Conservation (phyloP, 2,888 invertebrate species). For the Terebella lapidaria region DNA sequence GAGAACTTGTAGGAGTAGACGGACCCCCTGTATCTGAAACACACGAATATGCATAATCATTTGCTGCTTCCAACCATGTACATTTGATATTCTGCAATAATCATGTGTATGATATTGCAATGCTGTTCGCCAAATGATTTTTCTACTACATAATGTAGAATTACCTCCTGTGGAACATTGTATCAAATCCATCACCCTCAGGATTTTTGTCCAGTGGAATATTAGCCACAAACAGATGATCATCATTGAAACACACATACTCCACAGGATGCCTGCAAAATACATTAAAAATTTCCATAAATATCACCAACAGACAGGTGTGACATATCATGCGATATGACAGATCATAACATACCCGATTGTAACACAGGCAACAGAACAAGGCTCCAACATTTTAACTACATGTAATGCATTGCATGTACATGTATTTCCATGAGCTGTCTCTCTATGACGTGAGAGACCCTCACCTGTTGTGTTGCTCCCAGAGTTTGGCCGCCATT, state of each 20-base stretch:
- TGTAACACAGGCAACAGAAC: too few relatives aligned
- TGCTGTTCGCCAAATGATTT: too few relatives aligned
- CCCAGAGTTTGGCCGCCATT: slow-evolving; percentile 44
- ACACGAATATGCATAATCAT: background rate
- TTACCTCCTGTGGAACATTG: slow-evolving; percentile 26
- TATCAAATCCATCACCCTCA: slow-evolving; percentile 24
- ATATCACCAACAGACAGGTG: background rate
- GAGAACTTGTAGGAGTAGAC: slow-evolving; percentile 43
- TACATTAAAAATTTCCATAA: background rate
- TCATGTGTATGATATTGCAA: too few relatives aligned
- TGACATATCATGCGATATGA: too few relatives aligned
- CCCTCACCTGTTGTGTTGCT: slow-evolving; percentile 41
- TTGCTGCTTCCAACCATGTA: too few relatives aligned
- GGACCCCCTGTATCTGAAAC: slow-evolving; percentile 38
- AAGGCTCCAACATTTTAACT: background rate
- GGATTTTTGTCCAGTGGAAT: slow-evolving; percentile 35
- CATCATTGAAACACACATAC: slow-evolving; percentile 36
- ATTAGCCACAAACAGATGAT: slow-evolving; percentile 38
- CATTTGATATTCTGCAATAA: too few relatives aligned
- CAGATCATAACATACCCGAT: background rate
- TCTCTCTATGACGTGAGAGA: too few relatives aligned
- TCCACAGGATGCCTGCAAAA: slow-evolving; percentile 42
- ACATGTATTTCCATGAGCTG: too few relatives aligned
- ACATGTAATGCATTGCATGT: too few relatives aligned
- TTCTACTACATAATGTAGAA: background rate